Percentiles rank a stretch among this genome's conserved stretches.
phyloP scores from a whole-genome alignment of 2,113 vertebrate genomes.

The Oreotrochilus melanogaster region DNA sequence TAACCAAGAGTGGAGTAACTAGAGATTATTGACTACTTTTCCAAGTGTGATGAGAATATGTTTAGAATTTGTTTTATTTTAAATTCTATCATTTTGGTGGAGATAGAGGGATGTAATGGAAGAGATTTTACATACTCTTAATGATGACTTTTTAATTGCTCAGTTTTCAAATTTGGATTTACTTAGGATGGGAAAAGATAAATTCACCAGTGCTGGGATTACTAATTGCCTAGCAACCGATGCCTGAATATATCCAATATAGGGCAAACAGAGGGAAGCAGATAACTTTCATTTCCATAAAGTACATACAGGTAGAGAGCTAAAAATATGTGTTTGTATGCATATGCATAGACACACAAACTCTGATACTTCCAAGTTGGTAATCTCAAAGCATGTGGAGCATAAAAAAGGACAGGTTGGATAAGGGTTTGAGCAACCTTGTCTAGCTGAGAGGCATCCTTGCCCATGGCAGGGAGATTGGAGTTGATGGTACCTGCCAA shows the following conservation, averaged over 20 bases:
- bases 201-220: background rate
- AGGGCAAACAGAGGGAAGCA: background rate
- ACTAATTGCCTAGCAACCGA: background rate
- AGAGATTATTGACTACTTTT: background rate
- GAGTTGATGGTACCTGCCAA: no score
- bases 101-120: background rate
- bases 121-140: background rate
- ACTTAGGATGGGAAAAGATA: background rate
- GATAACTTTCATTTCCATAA: background rate
- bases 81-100: background rate
- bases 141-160: conserved; percentile 1
- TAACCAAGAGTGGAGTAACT: background rate
- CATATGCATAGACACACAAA: background rate
- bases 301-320: background rate
- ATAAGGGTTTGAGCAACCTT: no score
- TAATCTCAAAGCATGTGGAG: background rate
- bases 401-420: background rate
- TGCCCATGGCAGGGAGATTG: no score
- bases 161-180: conserved; percentile 6
- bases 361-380: background rate
- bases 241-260: background rate
- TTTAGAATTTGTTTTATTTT: background rate
- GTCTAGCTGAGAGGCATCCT: no score
- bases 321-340: background rate
- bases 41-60: background rate